These are phyloP conservation scores for Tetramorium alpestre DNA, from an alignment of 1,140 invertebrate species.

Conservation along the genomic window DNA sequence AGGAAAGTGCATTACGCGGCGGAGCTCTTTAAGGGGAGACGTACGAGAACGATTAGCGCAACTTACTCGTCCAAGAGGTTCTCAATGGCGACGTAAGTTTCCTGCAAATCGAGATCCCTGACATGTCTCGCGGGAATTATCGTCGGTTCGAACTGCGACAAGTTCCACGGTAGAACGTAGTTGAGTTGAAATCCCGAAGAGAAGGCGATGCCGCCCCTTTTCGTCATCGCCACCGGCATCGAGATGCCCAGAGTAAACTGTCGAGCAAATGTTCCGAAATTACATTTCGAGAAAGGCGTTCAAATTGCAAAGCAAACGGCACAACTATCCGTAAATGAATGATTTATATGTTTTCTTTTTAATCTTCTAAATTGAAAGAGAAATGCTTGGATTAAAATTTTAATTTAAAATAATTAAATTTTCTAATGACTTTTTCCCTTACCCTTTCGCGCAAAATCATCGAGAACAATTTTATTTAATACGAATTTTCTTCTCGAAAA, in stretches of 20 bases:
- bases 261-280: constrained; percentile 16
- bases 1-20: neutral
- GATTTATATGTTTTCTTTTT: neutral
- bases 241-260: constrained; percentile 82
- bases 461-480: neutral
- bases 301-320: neutral
- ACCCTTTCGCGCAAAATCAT: neutral
- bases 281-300: neutral
- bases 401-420: constrained; percentile 17
- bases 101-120: constrained; percentile 78
- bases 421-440: neutral
- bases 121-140: constrained; percentile 76
- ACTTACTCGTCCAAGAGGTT: constrained; percentile 81
- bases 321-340: neutral
- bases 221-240: constrained; percentile 78
- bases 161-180: constrained; percentile 81
- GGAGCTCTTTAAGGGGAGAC: neutral
- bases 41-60: neutral
- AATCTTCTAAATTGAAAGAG: neutral
- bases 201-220: constrained; percentile 79
- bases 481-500: neutral
- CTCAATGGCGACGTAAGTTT: constrained; percentile 80
- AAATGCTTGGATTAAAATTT: neutral
- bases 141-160: constrained; percentile 80
- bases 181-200: constrained; percentile 83